Evolutionary conservation across 2,888 invertebrate genomes (phyloP).

Genomic region (Ormia ochracea): DNA sequence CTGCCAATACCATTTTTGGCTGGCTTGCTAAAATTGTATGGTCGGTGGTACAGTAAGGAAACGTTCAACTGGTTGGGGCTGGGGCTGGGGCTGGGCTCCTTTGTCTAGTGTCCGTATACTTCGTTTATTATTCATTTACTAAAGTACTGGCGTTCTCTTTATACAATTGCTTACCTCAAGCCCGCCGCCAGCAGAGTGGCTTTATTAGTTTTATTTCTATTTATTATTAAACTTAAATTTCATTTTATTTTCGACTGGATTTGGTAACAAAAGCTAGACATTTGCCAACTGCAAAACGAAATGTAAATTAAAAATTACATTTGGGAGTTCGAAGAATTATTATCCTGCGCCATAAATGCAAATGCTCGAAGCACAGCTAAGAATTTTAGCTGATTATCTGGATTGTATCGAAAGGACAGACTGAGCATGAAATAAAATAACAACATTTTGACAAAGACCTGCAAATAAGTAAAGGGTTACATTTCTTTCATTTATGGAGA

Average conservation of each 20-base stretch:
- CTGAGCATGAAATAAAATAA: no score
- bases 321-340: constrained; percentile 42
- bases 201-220: not conserved
- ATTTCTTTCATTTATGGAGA: no score
- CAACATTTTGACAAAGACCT: no score
- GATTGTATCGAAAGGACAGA: no score
- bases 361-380: no score
- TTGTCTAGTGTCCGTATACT: no score
- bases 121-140: no score
- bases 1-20: no score
- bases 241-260: not conserved
- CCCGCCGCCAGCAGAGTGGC: not conserved
- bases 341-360: not conserved
- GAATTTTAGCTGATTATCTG: no score
- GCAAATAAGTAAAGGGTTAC: no score
- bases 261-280: not conserved
- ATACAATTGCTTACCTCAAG: not conserved
- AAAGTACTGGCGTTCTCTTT: not conserved
- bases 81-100: no score
- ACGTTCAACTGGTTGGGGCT: constrained; percentile 8
- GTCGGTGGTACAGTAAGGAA: constrained; percentile 13
- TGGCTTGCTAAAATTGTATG: not conserved
- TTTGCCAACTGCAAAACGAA: not conserved
- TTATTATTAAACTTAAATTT: not conserved
- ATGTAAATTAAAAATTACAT: constrained; percentile 12